phyloP scores from a whole-genome alignment of 1,140 invertebrate species.

The Pollicipes pollicipes region DNA sequence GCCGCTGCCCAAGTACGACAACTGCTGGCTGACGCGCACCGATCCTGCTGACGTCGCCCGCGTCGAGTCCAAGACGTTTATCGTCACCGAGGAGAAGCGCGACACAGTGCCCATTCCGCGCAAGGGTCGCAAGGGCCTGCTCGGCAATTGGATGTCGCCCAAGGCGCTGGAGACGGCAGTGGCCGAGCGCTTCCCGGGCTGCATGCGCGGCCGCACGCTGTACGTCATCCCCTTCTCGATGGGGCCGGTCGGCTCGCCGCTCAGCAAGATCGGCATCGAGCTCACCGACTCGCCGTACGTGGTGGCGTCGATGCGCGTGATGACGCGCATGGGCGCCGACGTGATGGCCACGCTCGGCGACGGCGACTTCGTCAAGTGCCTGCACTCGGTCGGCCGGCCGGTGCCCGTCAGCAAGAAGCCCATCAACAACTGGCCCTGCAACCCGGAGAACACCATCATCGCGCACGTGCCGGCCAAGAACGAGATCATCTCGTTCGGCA shows the following conservation, averaged over 20 bases:
- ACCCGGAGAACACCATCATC: slow-evolving; percentile 77
- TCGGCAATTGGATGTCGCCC: slow-evolving; percentile 91
- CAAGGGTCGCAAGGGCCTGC: slow-evolving; percentile 48
- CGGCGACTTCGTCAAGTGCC: slow-evolving; percentile 42
- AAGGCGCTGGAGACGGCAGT: slow-evolving; percentile 46
- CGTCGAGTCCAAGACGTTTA: slow-evolving; percentile 89
- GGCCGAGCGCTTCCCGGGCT: slow-evolving; percentile 72
- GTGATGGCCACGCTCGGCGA: slow-evolving; percentile 51
- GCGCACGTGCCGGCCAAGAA: slow-evolving; percentile 41
- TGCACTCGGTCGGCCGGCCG: slow-evolving; percentile 79
- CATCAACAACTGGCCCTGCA: slow-evolving; percentile 79
- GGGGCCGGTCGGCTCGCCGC: slow-evolving; percentile 83
- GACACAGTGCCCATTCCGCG: slow-evolving; percentile 63
- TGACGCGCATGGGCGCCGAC: slow-evolving; percentile 79
- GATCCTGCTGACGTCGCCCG: slow-evolving; percentile 93
- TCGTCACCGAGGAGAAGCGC: slow-evolving; percentile 58
- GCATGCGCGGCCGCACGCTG: slow-evolving; percentile 86
- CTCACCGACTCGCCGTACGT: slow-evolving; percentile 95
- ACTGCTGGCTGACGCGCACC: slow-evolving; percentile 84
- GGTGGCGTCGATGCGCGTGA: slow-evolving; percentile 89
- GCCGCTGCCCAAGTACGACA: slow-evolving; percentile 70
- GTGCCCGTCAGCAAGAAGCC: slow-evolving; percentile 28
- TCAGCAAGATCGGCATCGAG: slow-evolving; percentile 93
- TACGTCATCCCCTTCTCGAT: slow-evolving; percentile 97
- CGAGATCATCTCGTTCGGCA: slow-evolving; percentile 60